A percentile compares a stretch with the other conserved stretches of the same genome.
These are phyloP conservation scores for Megaleporinus macrocephalus DNA, from an alignment of 2,113 vertebrate genomes.

Conservation along the genomic window DNA sequence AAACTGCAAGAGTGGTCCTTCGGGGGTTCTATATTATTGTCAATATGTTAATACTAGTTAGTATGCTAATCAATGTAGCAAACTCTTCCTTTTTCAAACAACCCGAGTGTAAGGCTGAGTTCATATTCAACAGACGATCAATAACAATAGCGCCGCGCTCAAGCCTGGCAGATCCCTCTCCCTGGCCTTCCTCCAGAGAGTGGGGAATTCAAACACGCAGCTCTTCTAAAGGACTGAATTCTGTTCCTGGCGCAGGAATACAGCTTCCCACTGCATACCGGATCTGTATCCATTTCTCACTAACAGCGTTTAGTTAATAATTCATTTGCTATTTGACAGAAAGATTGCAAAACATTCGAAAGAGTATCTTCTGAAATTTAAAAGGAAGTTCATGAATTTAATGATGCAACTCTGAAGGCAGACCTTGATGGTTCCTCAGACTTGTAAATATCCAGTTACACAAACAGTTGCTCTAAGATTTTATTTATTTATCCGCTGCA, in stretches of 20 bases:
- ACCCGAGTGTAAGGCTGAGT: constrained; percentile 37
- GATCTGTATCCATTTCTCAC: constrained; percentile 14
- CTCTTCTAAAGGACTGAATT: constrained; percentile 41
- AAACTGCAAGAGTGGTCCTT: background rate
- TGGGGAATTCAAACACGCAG: constrained; percentile 41
- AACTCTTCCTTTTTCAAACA: constrained; percentile 45
- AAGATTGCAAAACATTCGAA: constrained; percentile 27
- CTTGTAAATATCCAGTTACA: constrained; percentile 34
- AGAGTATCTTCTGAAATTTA: constrained; percentile 17
- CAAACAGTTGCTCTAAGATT: background rate
- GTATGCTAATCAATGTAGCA: constrained; percentile 38
- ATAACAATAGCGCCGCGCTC: constrained; percentile 46
- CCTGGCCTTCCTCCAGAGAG: constrained; percentile 51
- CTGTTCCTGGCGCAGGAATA: constrained; percentile 41
- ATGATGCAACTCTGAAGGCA: constrained; percentile 33
- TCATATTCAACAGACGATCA: constrained; percentile 56
- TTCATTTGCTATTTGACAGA: constrained; percentile 43
- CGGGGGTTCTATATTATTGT: constrained; percentile 15
- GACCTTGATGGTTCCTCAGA: constrained; percentile 21
- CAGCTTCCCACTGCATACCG: constrained; percentile 37
- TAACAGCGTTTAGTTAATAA: constrained; percentile 27
- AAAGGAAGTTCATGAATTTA: constrained; percentile 32
- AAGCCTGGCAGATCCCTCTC: constrained; percentile 51
- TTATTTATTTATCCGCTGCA: constrained; percentile 2
- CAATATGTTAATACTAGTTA: constrained; percentile 34